phyloP scores from a whole-genome alignment of 2,797 vertebrate genomes.

The Oreonectes daqikongensis region DNA sequence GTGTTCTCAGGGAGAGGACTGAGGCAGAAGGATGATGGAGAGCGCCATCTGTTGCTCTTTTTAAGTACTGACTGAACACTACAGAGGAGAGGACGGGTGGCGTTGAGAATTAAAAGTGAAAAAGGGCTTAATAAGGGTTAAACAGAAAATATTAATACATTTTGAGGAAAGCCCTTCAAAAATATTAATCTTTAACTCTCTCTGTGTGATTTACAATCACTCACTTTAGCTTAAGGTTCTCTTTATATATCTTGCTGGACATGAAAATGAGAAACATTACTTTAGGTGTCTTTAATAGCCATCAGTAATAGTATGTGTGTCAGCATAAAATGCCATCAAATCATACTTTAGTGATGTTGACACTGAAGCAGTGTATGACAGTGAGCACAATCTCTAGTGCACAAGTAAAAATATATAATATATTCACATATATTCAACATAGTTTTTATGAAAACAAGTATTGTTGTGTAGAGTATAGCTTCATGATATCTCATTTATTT shows the following conservation, averaged over 20 bases:
- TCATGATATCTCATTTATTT: no score
- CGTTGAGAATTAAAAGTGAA: background rate
- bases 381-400: background rate
- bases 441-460: no score
- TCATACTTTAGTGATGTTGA: conserved; percentile 69
- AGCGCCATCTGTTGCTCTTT: conserved; percentile 72
- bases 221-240: background rate
- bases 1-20: background rate
- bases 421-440: no score
- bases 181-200: background rate
- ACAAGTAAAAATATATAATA: background rate
- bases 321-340: conserved; percentile 57
- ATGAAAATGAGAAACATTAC: conserved; percentile 62
- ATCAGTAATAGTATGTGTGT: background rate
- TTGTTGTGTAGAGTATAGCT: background rate
- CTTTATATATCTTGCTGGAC: conserved; percentile 65
- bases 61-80: conserved; percentile 16
- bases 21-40: conserved; percentile 61
- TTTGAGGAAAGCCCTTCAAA: background rate
- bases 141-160: background rate
- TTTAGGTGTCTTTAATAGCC: conserved; percentile 45
- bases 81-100: background rate
- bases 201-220: background rate
- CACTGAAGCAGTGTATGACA: conserved; percentile 54
- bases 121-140: background rate